These are phyloP conservation scores for Drosophila glabriapex DNA, from an alignment of 2,888 invertebrate genomes.

Conservation along the genomic window DNA sequence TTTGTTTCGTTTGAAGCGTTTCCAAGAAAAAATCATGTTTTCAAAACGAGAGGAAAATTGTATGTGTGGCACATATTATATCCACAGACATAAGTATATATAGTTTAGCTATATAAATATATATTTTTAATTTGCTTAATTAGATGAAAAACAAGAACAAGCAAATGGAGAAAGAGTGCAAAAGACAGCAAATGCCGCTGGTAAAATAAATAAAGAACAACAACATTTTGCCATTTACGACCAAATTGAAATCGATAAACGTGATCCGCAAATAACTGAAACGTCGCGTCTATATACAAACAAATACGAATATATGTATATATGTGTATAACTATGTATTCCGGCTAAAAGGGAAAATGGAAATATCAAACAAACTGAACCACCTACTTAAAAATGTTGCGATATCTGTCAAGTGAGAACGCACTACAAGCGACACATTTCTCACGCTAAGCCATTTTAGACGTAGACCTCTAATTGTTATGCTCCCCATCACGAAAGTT, in stretches of 20 bases:
- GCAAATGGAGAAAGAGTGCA: conserved; percentile 41
- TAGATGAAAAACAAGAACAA: conserved; percentile 56
- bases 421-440: conserved; percentile 29
- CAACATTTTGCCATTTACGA: conserved; percentile 34
- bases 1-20: conserved; percentile 29
- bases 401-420: conserved; percentile 52
- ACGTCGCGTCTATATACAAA: conserved; percentile 2
- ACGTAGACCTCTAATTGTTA: conserved; percentile 46
- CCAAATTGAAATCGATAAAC: conserved; percentile 69
- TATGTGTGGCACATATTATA: conserved; percentile 30
- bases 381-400: conserved; percentile 51
- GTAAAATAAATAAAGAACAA: conserved; percentile 31
- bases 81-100: conserved; percentile 12
- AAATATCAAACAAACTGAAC: conserved; percentile 38
- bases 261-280: conserved; percentile 57
- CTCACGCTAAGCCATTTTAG: conserved; percentile 36
- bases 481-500: not conserved
- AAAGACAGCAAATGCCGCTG: conserved; percentile 23
- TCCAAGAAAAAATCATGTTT: conserved; percentile 53
- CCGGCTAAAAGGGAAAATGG: conserved; percentile 44
- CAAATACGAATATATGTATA: conserved; percentile 1
- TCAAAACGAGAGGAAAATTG: conserved; percentile 57
- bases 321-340: conserved; percentile 11
- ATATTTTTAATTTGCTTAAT: conserved; percentile 77
- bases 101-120: conserved; percentile 25